Evolutionary conservation across 2,888 invertebrate species (phyloP).

Genomic region (Hirudinaria manillensis): DNA sequence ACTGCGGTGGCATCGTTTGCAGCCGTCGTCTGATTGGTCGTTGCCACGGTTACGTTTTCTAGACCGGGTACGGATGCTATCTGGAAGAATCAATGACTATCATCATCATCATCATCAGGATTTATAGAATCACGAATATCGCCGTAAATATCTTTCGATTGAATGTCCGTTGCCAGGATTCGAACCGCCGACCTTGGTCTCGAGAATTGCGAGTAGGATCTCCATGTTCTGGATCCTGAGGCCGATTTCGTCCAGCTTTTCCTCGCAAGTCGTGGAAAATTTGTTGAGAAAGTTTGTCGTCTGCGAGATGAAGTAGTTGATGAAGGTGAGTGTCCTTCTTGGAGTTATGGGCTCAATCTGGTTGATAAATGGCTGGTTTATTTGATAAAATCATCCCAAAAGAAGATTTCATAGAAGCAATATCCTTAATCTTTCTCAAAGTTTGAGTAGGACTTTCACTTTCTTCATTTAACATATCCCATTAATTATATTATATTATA

Average conservation of each 20-base stretch:
- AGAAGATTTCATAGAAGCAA: no score
- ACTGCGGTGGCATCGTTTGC: not conserved
- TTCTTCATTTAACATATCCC: not conserved
- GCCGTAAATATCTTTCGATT: no score
- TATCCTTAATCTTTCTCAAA: no score
- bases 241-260: constrained; percentile 5
- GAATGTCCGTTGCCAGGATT: no score
- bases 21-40: not conserved
- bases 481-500: no score
- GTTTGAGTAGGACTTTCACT: not conserved
- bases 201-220: constrained; percentile 9
- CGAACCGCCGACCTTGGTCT: constrained; percentile 6
- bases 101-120: no score
- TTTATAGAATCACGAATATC: no score
- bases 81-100: not conserved
- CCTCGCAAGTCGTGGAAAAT: constrained; percentile 13
- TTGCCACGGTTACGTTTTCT: not conserved
- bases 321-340: not conserved
- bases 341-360: constrained; percentile 2
- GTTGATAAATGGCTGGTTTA: not conserved
- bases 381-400: not conserved
- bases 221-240: constrained; percentile 21
- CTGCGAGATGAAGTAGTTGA: constrained; percentile 14
- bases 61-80: constrained; percentile 23
- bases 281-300: constrained; percentile 16